These are phyloP conservation scores for Drosophila birchii DNA, from an alignment of 2,888 invertebrate species.

Conservation along the genomic window DNA sequence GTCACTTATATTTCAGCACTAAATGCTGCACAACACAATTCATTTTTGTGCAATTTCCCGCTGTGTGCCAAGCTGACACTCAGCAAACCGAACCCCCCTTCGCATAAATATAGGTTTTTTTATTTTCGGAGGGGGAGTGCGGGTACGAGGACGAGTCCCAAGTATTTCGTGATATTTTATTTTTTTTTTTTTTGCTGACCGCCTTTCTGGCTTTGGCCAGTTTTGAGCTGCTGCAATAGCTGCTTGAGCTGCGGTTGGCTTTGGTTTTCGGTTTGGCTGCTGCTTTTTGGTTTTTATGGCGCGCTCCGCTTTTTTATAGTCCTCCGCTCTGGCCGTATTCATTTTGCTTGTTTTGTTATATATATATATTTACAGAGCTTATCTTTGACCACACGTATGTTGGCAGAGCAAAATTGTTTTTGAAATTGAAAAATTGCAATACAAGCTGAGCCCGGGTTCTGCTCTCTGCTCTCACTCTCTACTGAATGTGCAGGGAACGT, in stretches of 20 bases:
- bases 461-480: conserved; percentile 18
- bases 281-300: conserved; percentile 65
- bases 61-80: conserved; percentile 55
- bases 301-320: conserved; percentile 36
- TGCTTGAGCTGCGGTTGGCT: conserved; percentile 79
- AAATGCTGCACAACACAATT: conserved; percentile 80
- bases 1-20: conserved; percentile 61
- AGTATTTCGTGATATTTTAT: conserved; percentile 19
- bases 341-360: conserved; percentile 42
- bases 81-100: conserved; percentile 11
- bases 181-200: conserved; percentile 42
- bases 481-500: conserved; percentile 37
- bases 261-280: conserved; percentile 71
- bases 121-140: conserved; percentile 23
- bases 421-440: conserved; percentile 82
- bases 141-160: conserved; percentile 1
- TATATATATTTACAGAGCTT: conserved; percentile 78
- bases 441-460: conserved; percentile 73
- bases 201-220: conserved; percentile 74
- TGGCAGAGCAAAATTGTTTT: conserved; percentile 82
- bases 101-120: conserved; percentile 54
- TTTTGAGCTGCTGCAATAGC: conserved; percentile 73
- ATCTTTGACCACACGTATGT: conserved; percentile 82
- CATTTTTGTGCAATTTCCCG: conserved; percentile 75
- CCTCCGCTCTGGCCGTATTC: conserved; percentile 18